Percentiles rank a stretch among this genome's conserved stretches.
Conservation (phyloP, 64 coral and sea anemone species). For the Stichodactyla helianthus region DNA sequence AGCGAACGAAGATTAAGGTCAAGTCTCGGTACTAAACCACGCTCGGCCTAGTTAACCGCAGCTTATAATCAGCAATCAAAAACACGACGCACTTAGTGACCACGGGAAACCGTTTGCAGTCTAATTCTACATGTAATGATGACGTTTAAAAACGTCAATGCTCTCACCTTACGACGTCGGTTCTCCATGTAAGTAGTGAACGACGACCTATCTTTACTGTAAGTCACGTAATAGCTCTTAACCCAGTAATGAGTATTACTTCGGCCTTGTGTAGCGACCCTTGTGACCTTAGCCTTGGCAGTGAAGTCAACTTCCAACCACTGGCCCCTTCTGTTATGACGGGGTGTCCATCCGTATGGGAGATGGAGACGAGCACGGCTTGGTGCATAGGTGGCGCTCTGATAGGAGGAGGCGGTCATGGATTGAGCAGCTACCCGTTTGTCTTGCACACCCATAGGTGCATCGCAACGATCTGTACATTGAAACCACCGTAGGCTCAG, state of each 20-base stretch:
- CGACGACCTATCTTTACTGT: conserved; percentile 69
- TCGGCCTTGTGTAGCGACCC: conserved; percentile 74
- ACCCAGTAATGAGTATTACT: conserved; percentile 80
- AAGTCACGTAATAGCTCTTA: conserved; percentile 62
- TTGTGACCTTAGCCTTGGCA: conserved; percentile 50
- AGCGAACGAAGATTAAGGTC: no score
- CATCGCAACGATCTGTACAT: conserved; percentile 41
- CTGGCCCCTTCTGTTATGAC: conserved; percentile 28
- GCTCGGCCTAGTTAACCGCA: no score
- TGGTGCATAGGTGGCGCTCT: conserved; percentile 30
- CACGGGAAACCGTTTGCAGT: no score
- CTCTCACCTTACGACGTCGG: conserved; percentile 26
- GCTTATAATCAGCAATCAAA: no score
- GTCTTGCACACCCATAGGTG: conserved; percentile 50
- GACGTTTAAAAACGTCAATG: neutral
- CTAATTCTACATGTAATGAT: neutral
- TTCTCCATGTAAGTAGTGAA: conserved; percentile 53
- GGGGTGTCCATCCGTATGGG: conserved; percentile 36
- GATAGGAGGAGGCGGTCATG: conserved; percentile 39
- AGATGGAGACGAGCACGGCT: conserved; percentile 41
- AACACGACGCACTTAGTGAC: no score
- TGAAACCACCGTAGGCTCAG: no score
- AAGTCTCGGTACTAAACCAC: no score
- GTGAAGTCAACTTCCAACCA: conserved; percentile 82
- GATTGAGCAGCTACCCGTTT: conserved; percentile 45